Conservation (phyloP, 1,140 invertebrate species). For the Heliconius eleuchia region DNA sequence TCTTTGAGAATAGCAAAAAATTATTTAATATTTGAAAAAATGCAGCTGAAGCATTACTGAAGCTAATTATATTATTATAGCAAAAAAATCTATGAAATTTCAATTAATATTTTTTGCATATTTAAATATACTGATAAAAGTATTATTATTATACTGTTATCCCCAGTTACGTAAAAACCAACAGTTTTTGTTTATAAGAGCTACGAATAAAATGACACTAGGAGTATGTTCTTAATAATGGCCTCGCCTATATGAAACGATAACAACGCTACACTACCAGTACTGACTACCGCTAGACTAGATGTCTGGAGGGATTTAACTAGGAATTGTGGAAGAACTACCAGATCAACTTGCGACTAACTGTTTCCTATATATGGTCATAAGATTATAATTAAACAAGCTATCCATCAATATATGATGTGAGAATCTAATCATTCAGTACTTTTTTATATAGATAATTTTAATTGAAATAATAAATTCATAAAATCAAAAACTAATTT, state of each 20-base stretch:
- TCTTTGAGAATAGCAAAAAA: background rate
- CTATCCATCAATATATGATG: background rate
- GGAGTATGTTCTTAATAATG: conserved; percentile 63
- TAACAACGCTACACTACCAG: conserved; percentile 62
- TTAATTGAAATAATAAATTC: too few relatives aligned
- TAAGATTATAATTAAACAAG: background rate
- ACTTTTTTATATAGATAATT: too few relatives aligned
- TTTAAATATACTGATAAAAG: background rate
- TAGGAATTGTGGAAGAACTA: conserved; percentile 64
- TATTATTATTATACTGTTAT: background rate
- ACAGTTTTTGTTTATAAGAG: conserved; percentile 40
- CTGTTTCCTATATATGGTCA: background rate
- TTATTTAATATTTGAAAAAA: background rate
- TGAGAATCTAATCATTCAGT: background rate
- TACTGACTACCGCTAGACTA: conserved; percentile 49
- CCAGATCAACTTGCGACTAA: conserved; percentile 24
- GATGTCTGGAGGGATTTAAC: conserved; percentile 63
- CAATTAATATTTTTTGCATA: background rate
- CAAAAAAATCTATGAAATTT: background rate
- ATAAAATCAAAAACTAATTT: too few relatives aligned
- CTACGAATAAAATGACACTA: conserved; percentile 64
- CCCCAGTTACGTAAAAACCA: conserved; percentile 27
- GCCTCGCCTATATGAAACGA: conserved; percentile 73
- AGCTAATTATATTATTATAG: too few relatives aligned
- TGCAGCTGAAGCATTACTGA: background rate